Evolutionary conservation across 2,888 invertebrate species (phyloP), one percentile per base, ranked within the genome.

Genomic region (Pristionchus exspectatus): DNA sequence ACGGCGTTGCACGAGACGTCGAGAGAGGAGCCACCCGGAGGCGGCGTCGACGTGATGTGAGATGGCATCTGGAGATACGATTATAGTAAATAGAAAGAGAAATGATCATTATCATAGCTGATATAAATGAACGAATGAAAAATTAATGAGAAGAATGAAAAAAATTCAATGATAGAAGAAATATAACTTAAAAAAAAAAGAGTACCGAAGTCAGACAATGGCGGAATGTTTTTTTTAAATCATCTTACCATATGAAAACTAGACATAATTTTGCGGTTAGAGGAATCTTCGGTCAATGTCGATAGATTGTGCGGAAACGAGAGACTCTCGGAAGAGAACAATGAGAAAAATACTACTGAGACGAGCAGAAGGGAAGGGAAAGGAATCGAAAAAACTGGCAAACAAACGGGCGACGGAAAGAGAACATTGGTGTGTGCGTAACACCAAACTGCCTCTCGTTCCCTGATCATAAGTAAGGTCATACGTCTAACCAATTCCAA

Each of bases 1-100:
- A 81, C 1, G 81, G 89, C 44, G 89, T 89, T 5, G 89, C 83
- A 21, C 14, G 89, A 89, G 7, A 54, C 33, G 27, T 88, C 88
- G 50, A 88, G 77, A n/a, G 88, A 38, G 18, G 87, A 66, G 81
- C 81, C 50, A 18, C 30, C 44, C 50, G 87, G 87, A 33, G 89
- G 83, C 50, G 89, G 89, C 27, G 87, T 88, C n/a, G 87, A 74
- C 33, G 74, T 56, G 56, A 85, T 85, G 21, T 33, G 63, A 24
- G 84, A 85, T 16, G 84, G 63, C 84, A 85, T 85, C 56, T 85
- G 33, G 24, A 85, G 30, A 59, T 18, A 10, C 9, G 44, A 10
- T 50, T 50, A 50, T 50, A 7, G 44, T 9, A 50, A 50, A 50
- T 50, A 9, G 3, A 7, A 50, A 3, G 44, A 50, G 10, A 50